These are phyloP conservation scores for Lepilemur septentrionalis DNA, from an alignment of 2,797 vertebrate species.

Conservation along the genomic window DNA sequence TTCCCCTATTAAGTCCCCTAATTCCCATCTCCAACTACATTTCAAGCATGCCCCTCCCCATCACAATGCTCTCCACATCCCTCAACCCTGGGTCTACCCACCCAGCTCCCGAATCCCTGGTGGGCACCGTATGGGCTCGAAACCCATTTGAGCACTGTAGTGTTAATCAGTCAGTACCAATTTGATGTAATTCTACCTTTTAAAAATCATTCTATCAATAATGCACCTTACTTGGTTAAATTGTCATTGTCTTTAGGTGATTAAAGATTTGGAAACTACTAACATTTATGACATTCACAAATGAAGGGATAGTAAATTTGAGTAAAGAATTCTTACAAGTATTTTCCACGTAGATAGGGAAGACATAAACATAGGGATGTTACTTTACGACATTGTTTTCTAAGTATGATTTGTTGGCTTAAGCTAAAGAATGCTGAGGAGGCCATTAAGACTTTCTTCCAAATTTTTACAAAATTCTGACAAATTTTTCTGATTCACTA, in stretches of 20 bases:
- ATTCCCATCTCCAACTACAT: no score
- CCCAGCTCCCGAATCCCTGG: no score
- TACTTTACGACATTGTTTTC: not conserved
- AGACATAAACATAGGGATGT: not conserved
- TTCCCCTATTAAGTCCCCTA: no score
- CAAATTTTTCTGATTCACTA: constrained; percentile 54
- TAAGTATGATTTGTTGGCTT: not conserved
- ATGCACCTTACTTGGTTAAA: not conserved
- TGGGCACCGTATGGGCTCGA: no score
- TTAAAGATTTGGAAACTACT: not conserved
- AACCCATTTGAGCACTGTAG: no score
- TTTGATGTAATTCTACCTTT: not conserved
- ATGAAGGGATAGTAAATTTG: not conserved
- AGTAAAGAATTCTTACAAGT: not conserved
- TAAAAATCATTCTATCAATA: not conserved
- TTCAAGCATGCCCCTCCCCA: no score
- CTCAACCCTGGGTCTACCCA: no score
- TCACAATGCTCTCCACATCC: no score
- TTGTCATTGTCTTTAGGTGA: not conserved
- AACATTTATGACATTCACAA: not conserved
- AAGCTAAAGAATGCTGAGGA: not conserved
- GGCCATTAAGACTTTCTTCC: constrained; percentile 32
- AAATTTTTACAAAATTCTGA: constrained; percentile 45
- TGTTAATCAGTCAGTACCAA: no score
- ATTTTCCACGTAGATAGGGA: not conserved